phyloP scores from a whole-genome alignment of 1,140 invertebrate species.

The Drosophila watanabei region DNA sequence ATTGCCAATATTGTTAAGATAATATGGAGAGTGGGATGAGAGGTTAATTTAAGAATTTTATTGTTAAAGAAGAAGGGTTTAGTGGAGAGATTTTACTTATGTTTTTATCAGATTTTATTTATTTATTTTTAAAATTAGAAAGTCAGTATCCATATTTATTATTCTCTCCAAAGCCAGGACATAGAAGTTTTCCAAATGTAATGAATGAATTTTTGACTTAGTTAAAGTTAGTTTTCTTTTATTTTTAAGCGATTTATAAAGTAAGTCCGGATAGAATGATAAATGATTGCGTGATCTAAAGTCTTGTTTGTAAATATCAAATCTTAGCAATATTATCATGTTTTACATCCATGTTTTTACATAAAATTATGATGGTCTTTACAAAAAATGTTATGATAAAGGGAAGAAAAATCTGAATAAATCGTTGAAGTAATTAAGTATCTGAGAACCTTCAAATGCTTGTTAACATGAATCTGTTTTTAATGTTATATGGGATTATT shows the following conservation, averaged over 20 bases:
- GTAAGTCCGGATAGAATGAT: background rate
- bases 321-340: background rate
- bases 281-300: background rate
- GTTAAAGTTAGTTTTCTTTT: background rate
- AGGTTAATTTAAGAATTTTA: background rate
- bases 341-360: background rate
- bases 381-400: background rate
- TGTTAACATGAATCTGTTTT: background rate
- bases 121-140: no score
- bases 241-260: background rate
- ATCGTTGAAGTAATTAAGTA: background rate
- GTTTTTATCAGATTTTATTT: background rate
- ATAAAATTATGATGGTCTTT: background rate
- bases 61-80: no score
- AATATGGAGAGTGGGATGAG: background rate
- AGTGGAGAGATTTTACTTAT: background rate
- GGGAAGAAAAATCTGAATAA: background rate
- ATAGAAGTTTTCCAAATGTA: no score
- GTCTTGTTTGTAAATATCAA: background rate
- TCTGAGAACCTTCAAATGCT: background rate
- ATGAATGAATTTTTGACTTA: no score
- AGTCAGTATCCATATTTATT: no score
- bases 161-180: no score
- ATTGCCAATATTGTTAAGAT: slow-evolving; percentile 3
- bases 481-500: background rate